A percentile compares a stretch with the other conserved stretches of the same genome.
These are phyloP conservation scores for Epinephelus fuscoguttatus DNA, from an alignment of 2,113 vertebrate species.

Conservation along the genomic window DNA sequence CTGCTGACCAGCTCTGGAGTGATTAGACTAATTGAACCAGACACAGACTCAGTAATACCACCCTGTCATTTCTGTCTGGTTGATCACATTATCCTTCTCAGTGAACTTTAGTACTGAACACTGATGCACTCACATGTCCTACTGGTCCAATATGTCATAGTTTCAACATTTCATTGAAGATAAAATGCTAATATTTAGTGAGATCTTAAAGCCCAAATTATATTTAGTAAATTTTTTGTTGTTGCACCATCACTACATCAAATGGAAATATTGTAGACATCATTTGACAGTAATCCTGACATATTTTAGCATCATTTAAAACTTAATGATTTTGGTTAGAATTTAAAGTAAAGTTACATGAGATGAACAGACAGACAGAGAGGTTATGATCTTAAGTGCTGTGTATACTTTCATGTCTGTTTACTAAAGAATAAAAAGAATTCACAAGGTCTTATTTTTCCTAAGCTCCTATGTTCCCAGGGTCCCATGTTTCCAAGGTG, in stretches of 20 bases:
- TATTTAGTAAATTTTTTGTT: neutral
- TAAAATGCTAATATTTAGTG: neutral
- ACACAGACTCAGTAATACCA: neutral
- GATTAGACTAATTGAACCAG: neutral
- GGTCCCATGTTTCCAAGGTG: too few species aligned
- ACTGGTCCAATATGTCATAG: neutral
- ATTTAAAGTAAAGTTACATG: neutral
- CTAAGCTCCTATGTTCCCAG: too few species aligned
- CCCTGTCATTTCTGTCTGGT: neutral
- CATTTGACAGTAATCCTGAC: neutral
- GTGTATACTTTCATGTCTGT: neutral
- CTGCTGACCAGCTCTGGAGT: neutral
- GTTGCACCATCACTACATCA: slow-evolving; percentile 8
- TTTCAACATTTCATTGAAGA: neutral
- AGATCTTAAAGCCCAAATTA: neutral
- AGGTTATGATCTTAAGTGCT: neutral
- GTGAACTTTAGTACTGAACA: neutral
- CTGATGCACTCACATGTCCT: neutral
- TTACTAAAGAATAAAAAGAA: neutral
- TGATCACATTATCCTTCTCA: neutral
- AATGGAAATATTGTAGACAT: neutral
- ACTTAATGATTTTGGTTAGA: neutral
- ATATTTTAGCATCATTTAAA: neutral
- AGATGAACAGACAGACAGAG: neutral
- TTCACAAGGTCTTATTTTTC: neutral